Percentiles rank a stretch among this genome's conserved stretches.
Conservation (phyloP, 2,797 vertebrate genomes). For the Orientallactaga sibirica region DNA sequence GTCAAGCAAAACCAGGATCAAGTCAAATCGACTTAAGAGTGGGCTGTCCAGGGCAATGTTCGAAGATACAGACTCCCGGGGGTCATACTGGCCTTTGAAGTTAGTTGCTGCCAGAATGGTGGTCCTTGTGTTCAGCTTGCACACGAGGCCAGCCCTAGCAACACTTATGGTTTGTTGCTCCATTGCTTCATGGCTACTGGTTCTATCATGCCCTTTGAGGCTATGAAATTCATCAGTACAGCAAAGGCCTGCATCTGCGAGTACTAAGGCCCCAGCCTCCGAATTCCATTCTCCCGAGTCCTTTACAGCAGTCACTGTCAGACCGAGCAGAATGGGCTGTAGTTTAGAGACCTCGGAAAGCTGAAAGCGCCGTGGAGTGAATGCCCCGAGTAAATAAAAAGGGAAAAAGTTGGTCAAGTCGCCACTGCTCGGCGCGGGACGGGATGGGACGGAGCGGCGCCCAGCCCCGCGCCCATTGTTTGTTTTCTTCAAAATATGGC, state of each 20-base stretch:
- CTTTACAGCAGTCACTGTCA: conserved; percentile 97
- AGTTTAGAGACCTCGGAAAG: conserved; percentile 88
- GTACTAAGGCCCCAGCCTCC: conserved; percentile 97
- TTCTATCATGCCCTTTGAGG: conserved; percentile 97
- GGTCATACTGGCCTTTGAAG: conserved; percentile 96
- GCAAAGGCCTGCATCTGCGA: conserved; percentile 97
- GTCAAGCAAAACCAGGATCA: conserved; percentile 96
- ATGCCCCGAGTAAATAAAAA: conserved; percentile 84
- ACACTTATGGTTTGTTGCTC: conserved; percentile 99
- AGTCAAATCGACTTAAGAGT: conserved; percentile 96
- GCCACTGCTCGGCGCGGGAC: conserved; percentile 76
- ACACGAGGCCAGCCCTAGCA: conserved; percentile 98
- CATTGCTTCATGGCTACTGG: conserved; percentile 99
- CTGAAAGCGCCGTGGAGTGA: conserved; percentile 85
- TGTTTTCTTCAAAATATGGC: conserved; percentile 84
- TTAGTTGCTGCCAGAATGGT: conserved; percentile 97
- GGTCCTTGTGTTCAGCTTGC: conserved; percentile 96
- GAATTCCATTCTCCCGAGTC: conserved; percentile 98
- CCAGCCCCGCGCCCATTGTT: no score
- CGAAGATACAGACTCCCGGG: conserved; percentile 93
- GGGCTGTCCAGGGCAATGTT: conserved; percentile 97
- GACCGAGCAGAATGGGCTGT: conserved; percentile 91
- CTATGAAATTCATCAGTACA: conserved; percentile 99
- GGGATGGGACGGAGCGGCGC: conserved; percentile 45
- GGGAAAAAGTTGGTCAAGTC: conserved; percentile 85